Base-by-base conservation (phyloP, 2,888 invertebrate genomes). In the Corbicula japonica region DNA sequence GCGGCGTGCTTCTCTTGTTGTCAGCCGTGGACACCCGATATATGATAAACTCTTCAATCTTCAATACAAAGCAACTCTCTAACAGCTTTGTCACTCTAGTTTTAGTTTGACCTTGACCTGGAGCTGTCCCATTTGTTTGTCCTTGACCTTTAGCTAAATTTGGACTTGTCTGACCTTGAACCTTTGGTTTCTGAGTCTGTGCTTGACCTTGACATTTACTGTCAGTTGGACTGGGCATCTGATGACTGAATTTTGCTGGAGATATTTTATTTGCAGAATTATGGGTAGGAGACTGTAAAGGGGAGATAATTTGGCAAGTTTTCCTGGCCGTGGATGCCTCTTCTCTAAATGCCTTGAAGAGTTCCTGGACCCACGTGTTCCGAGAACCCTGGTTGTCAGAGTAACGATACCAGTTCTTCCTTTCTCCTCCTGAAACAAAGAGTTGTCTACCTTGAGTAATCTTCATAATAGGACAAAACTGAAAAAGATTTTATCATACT, bases 41-140 rank as follows among this genome's bases (percentile, higher is more conserved):
- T 62, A 99, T 95, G 10, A 96, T 96, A 91, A 99, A 97, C 93
- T 99, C 98, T 90, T 97, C 97, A 88, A 99, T 96, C 92, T 98
- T 95, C 78, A 99, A 95, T 38, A 99, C 96, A 44, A 97, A 95
- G 93, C 98, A 98, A 15, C 97, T 96, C 34, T 98, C 98, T 97
- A 99, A 97, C 80, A 99, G 94, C 92, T 91, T 90, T 6, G 92
- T 88, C 6, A 81, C 80, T 35, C 81, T 86, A 30, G 72, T 74
- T 58, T 69, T 61, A 21, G 21, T 52, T 41, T 75, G 80, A 69
- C 58, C 69, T 66, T 56, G 70, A 58, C 56, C 72, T 61, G 18
- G 62, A 54, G 12, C 70, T 77, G 70, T 77, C 77, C 46, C 41
- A 41, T 41, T 41, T 41, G 15, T 12, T 12, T 48, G 61, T 48